A percentile compares a stretch with the other conserved stretches of the same genome.
phyloP scores from a whole-genome alignment of 2,113 vertebrate genomes.

The Nasalis larvatus region DNA sequence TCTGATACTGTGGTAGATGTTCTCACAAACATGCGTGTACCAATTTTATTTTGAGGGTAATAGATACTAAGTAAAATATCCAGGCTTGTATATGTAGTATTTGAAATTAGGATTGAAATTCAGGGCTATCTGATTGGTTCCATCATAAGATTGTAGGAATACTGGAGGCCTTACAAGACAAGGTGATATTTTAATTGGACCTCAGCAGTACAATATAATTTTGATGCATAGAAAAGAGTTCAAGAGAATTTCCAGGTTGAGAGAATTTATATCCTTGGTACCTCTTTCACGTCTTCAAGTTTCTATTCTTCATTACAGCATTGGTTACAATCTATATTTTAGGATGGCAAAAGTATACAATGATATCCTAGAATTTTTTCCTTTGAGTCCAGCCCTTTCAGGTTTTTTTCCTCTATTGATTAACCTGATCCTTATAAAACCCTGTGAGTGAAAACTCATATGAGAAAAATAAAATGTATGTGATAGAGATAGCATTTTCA shows the following conservation, averaged over 20 bases:
- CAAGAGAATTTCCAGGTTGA: not conserved
- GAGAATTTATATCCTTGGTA: not conserved
- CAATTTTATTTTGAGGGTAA: slow-evolving; percentile 2
- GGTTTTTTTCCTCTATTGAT: not conserved
- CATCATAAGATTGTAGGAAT: not conserved
- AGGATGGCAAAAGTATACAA: not conserved
- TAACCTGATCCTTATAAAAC: not conserved
- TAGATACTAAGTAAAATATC: not conserved
- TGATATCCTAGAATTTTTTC: not conserved
- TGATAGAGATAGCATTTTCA: not conserved
- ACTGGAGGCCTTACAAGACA: not conserved
- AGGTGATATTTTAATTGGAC: not conserved
- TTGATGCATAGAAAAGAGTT: not conserved
- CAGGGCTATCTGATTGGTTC: not conserved
- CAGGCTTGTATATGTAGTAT: not conserved
- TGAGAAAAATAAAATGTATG: not conserved
- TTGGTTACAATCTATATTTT: not conserved
- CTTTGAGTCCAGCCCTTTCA: not conserved
- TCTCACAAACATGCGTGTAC: not conserved
- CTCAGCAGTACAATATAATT: not conserved
- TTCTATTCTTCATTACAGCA: not conserved
- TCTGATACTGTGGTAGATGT: not conserved
- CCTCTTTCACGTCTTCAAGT: not conserved
- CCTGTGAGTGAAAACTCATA: not conserved
- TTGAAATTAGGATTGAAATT: not conserved